Base-by-base conservation (phyloP, 2,888 invertebrate species). In the Hirtodrosophila trivittata region DNA sequence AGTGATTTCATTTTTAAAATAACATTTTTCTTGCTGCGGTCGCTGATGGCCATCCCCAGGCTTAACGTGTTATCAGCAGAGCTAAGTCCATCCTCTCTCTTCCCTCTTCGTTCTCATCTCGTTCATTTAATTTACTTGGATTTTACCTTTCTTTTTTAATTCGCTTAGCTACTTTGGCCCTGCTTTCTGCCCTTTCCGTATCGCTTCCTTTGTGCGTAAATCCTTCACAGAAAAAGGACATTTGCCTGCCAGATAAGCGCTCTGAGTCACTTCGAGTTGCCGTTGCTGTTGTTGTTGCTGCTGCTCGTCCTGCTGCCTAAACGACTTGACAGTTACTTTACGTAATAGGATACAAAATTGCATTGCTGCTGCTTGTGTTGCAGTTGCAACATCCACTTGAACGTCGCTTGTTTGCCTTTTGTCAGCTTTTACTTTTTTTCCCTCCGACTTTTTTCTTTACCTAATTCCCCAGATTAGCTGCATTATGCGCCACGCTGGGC, bases 391-490 rank as follows among this genome's bases (percentile, higher is more conserved):
- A 43, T 58, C 62, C 74, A 77, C 77, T 77, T 73, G 74, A 59
- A 46, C 26, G 35, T 33, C 74, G 77, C 77, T 81, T 67, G 85
- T 73, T 85, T 71, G 64, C 68, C 82, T 84, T 82, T 82, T 81
- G 87, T 84, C 77, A 76, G 81, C 72, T 72, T 71, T 58, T 5
- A 12, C 7, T 35, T n/a, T 35, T 35, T n/a, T 12, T 12, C 9
- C 7, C 9, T 1, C 6, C 9, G 2, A 1, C 55, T 41, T 56
- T 60, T 21, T 21, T 21, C 5, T 72, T 64, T 71, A 86, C 70
- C 82, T 87, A 83, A 83, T 87, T 82, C 78, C 87, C 82, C 59
- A 75, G 83, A 83, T 83, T 76, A 83, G 82, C 87, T 77, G 83
- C 75, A 85, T 83, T 83, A 86, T 78, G 76, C 86, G 82, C 82